Base-by-base conservation (phyloP, 2,113 vertebrate genomes). In the Climacteris rufus region DNA sequence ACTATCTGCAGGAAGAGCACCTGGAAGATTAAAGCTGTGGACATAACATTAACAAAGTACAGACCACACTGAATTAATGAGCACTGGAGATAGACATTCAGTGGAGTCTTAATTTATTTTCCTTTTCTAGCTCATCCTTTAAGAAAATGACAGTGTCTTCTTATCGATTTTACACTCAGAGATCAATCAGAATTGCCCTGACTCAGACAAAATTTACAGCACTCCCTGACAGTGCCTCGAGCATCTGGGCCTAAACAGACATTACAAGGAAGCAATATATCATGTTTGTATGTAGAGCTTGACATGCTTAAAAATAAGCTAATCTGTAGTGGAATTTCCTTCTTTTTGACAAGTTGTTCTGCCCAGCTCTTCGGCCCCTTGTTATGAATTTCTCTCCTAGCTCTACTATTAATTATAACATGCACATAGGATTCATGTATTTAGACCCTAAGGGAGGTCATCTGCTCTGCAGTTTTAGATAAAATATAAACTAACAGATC, bases 81-180 rank as follows among this genome's bases (percentile, higher is more conserved):
- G 98, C 83, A 72, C 97, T 97, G 97, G 96, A 98, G 98, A 98
- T 98, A 98, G 98, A 98, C 98, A 98, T 98, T 99, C 98, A 98
- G 98, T 98, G 95, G 98, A 99, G 98, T 99, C 99, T 99, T 99
- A 98, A 99, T 99, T 99, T 99, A 99, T 99, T 99, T 99, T 98
- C 98, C 98, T 98, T 98, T 98, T 98, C 98, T 97, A 98, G 98
- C 98, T 99, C 99, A 99, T 99, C 98, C 98, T 99, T 99, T 99
- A 99, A 99, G 99, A 99, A 99, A 99, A 99, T 99, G 99, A 99
- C 99, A 99, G 99, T 98, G 98, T 99, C 99, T 98, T 98, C 98
- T 99, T 99, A 99, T 99, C 98, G 99, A 99, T 99, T 99, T 99
- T 99, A 99, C 98, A 98, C 98, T 99, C 98, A 98, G 98, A 99